phyloP scores from a whole-genome alignment of 1,140 invertebrate genomes.

The Conus betulinus region DNA sequence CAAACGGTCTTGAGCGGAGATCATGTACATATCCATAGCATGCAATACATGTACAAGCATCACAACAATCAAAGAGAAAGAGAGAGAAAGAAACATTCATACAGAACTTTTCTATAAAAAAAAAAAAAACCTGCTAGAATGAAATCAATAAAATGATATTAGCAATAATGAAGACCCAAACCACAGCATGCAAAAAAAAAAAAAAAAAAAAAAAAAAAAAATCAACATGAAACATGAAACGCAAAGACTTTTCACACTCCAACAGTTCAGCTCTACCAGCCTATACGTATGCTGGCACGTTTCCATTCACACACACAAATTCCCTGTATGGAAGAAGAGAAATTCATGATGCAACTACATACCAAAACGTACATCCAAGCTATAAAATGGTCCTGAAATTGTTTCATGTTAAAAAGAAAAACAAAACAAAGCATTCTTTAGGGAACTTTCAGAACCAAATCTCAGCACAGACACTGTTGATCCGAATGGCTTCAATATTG shows the following conservation, averaged over 20 bases:
- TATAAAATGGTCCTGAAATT: too few species aligned
- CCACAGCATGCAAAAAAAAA: background rate
- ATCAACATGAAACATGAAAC: too few species aligned
- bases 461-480: too few species aligned
- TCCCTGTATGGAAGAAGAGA: background rate
- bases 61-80: background rate
- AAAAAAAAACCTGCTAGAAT: background rate
- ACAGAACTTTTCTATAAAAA: background rate
- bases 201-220: background rate
- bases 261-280: background rate
- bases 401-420: too few species aligned
- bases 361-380: too few species aligned
- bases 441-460: too few species aligned
- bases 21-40: background rate
- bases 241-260: background rate
- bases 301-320: background rate
- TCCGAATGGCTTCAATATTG: too few species aligned
- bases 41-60: slow-evolving; percentile 3
- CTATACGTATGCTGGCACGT: background rate
- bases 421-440: too few species aligned
- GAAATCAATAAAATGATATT: background rate
- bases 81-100: background rate
- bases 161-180: background rate
- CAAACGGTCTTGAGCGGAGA: background rate
- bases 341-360: too few species aligned